Conservation (phyloP, 2,797 vertebrate species). For the Melanotaenia pygmaea region DNA sequence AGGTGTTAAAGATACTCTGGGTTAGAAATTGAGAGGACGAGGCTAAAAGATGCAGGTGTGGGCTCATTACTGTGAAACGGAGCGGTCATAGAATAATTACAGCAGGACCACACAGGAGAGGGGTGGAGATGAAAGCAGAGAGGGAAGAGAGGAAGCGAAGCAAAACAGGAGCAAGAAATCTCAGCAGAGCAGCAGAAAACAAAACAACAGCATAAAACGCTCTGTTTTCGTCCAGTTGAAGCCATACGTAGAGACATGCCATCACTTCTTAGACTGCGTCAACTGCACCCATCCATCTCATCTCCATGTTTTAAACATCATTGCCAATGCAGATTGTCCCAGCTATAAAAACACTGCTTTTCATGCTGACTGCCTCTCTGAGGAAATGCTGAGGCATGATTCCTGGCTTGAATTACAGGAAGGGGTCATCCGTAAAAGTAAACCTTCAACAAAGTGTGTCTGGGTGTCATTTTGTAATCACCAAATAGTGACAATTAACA, state of each 20-base stretch:
- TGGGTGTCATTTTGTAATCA: conserved; percentile 11
- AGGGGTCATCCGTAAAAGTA: conserved; percentile 46
- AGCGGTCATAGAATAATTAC: conserved; percentile 57
- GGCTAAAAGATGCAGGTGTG: conserved; percentile 73
- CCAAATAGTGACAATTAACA: not conserved
- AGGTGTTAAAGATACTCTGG: conserved; percentile 65
- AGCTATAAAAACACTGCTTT: conserved; percentile 70
- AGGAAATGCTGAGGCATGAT: conserved; percentile 61
- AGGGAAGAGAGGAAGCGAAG: conserved; percentile 10
- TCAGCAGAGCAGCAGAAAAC: conserved; percentile 2
- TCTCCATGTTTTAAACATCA: conserved; percentile 59
- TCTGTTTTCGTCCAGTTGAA: not conserved
- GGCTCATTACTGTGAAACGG: conserved; percentile 68
- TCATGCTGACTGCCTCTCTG: conserved; percentile 54
- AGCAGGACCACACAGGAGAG: conserved; percentile 69
- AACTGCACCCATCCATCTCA: conserved; percentile 33
- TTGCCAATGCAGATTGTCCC: conserved; percentile 74
- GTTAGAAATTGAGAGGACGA: conserved; percentile 65
- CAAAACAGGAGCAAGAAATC: not conserved
- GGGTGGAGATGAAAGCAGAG: conserved; percentile 37
- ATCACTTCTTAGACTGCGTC: conserved; percentile 9
- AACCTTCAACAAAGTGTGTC: conserved; percentile 30
- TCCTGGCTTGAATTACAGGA: conserved; percentile 58
- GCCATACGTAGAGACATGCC: not conserved
- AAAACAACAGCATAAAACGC: not conserved